Conservation (phyloP, 2,888 invertebrate species). For the Tricholauxania praeusta region DNA sequence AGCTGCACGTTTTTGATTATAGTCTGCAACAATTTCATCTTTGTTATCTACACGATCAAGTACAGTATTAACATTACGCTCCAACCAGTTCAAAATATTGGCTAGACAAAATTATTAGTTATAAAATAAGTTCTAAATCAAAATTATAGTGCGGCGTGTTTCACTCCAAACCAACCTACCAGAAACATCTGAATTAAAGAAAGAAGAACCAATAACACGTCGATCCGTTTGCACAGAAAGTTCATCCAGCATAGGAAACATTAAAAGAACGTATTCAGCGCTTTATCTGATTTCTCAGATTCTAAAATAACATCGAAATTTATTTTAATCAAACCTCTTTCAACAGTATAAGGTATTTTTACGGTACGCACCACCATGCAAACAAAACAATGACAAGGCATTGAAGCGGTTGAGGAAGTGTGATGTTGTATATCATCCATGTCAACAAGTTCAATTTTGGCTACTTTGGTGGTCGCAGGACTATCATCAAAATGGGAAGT, state of each 20-base stretch:
- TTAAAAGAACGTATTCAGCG: constrained; percentile 80
- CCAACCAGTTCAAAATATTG: constrained; percentile 82
- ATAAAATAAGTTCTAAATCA: constrained; percentile 13
- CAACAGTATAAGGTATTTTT: neutral
- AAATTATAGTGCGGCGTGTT: constrained; percentile 29
- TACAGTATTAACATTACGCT: constrained; percentile 76
- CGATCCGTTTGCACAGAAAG: constrained; percentile 80
- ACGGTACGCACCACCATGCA: constrained; percentile 63
- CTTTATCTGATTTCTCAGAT: constrained; percentile 71
- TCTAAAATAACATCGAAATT: constrained; percentile 50
- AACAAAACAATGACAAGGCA: constrained; percentile 75
- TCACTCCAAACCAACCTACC: constrained; percentile 60
- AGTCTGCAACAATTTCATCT: constrained; percentile 72
- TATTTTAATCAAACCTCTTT: neutral
- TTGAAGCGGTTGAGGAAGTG: constrained; percentile 5
- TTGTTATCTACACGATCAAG: constrained; percentile 74
- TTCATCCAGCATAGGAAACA: constrained; percentile 88
- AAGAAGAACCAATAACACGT: constrained; percentile 71
- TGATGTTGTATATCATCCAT: constrained; percentile 45
- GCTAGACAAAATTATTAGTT: constrained; percentile 52
- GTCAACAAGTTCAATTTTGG: constrained; percentile 48
- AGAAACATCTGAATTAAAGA: too few relatives aligned
- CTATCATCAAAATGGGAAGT: constrained; percentile 53
- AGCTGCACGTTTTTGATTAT: too few relatives aligned
- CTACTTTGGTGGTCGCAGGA: constrained; percentile 16